Percentiles rank a stretch among this genome's conserved stretches.
phyloP scores from a whole-genome alignment of 2,888 invertebrate species.

The Baronia brevicornis region DNA sequence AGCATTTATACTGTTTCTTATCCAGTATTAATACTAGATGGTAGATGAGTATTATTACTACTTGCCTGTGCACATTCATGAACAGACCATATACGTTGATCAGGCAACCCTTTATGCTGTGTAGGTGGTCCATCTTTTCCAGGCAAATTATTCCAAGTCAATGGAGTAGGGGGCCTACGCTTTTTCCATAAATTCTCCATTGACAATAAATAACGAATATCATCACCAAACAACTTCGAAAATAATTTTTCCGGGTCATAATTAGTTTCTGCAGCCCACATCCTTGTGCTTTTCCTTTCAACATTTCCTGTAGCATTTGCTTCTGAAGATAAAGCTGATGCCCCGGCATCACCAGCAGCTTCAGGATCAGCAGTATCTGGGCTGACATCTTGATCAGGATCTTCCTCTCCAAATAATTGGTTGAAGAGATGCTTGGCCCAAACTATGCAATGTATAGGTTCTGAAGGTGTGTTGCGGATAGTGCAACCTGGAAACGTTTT shows the following conservation, averaged over 20 bases:
- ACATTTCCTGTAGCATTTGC: constrained; percentile 69
- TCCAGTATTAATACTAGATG: not conserved
- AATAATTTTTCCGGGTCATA: constrained; percentile 92
- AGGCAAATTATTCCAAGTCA: constrained; percentile 81
- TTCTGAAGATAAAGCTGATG: constrained; percentile 70
- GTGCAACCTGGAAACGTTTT: constrained; percentile 98
- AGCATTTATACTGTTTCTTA: too few relatives aligned
- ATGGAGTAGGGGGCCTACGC: constrained; percentile 87
- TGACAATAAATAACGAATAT: constrained; percentile 93
- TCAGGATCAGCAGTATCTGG: constrained; percentile 98
- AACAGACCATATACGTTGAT: constrained; percentile 87
- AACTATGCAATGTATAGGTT: constrained; percentile 99
- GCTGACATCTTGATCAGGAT: constrained; percentile 97
- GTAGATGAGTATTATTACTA: constrained; percentile 1
- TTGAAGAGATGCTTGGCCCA: constrained; percentile 99
- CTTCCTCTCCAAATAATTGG: constrained; percentile 98
- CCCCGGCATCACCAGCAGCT: constrained; percentile 82
- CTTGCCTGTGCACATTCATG: constrained; percentile 79
- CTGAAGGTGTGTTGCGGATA: constrained; percentile 98
- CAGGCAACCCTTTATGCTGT: constrained; percentile 74
- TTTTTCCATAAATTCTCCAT: constrained; percentile 98
- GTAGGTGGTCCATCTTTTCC: constrained; percentile 65
- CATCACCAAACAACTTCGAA: constrained; percentile 94
- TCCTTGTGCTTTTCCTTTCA: constrained; percentile 83
- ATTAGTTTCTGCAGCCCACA: constrained; percentile 89